These are phyloP conservation scores for Drosophila paramelanica DNA, from an alignment of 2,888 invertebrate genomes.

Conservation along the genomic window DNA sequence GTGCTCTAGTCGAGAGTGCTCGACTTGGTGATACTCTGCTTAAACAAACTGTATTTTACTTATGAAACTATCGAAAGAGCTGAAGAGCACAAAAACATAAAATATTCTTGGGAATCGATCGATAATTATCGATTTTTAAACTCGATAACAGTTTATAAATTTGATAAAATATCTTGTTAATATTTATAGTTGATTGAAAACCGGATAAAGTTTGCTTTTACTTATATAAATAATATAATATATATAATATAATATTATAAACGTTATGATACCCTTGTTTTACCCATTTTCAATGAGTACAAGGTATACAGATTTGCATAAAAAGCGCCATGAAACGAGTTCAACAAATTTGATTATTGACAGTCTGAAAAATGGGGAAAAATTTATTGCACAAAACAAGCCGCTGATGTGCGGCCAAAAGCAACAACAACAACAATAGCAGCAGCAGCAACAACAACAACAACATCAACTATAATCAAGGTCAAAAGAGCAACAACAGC, in stretches of 20 bases:
- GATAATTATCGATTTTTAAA: not conserved
- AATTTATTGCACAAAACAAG: constrained; percentile 52
- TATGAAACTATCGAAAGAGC: not conserved
- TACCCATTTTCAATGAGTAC: not conserved
- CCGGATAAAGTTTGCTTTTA: no score
- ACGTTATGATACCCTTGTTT: not conserved
- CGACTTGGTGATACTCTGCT: not conserved
- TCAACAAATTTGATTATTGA: constrained; percentile 49
- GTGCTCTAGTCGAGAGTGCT: not conserved
- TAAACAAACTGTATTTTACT: no score
- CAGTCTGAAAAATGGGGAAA: constrained; percentile 58
- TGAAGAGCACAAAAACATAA: no score
- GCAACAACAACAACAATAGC: constrained; percentile 10
- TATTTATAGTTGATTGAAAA: no score
- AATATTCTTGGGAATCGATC: not conserved
- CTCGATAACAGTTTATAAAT: no score
- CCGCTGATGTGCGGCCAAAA: constrained; percentile 18
- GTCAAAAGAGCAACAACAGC: constrained; percentile 45
- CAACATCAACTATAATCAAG: constrained; percentile 21
- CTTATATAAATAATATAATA: no score
- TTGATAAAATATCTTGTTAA: no score
- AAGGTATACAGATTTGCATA: constrained; percentile 33
- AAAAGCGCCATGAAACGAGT: constrained; percentile 34
- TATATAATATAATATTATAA: no score
- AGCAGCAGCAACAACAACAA: constrained; percentile 1